A percentile compares a stretch with the other conserved stretches of the same genome.
Evolutionary conservation across 2,888 invertebrate species (phyloP).

Genomic region (Cabera pusaria): DNA sequence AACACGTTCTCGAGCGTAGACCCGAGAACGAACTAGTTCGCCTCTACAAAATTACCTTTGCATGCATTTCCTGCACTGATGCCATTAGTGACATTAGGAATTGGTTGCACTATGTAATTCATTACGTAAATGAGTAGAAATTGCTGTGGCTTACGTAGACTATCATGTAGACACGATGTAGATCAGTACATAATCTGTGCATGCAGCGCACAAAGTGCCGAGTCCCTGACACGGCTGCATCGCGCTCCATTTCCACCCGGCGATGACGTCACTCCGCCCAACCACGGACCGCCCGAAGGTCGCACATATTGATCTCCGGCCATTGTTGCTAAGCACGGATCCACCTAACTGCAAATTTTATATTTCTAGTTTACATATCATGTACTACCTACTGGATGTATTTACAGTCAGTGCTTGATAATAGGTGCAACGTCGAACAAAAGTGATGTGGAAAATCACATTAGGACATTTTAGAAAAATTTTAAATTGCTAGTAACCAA

Average conservation of each 20-base stretch:
- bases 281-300: constrained; percentile 67
- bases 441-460: too few relatives aligned
- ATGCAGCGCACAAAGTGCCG: constrained; percentile 29
- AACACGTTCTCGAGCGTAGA: constrained; percentile 34
- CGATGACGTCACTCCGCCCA: constrained; percentile 70
- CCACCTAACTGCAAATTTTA: constrained; percentile 21
- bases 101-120: constrained; percentile 26
- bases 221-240: constrained; percentile 65
- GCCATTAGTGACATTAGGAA: constrained; percentile 34
- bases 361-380: too few relatives aligned
- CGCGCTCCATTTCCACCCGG: constrained; percentile 63
- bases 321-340: constrained; percentile 46
- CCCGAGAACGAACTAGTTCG: constrained; percentile 43
- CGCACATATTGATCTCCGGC: constrained; percentile 73
- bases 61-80: constrained; percentile 46
- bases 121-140: too few relatives aligned
- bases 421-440: too few relatives aligned
- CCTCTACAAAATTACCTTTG: constrained; percentile 40
- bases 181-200: too few relatives aligned
- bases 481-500: too few relatives aligned
- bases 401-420: too few relatives aligned
- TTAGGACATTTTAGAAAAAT: too few relatives aligned
- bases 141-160: too few relatives aligned
- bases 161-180: too few relatives aligned
- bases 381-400: too few relatives aligned